These are phyloP conservation scores for Phyllotis vaccarum DNA, from an alignment of 2,797 vertebrate species.

Conservation along the genomic window DNA sequence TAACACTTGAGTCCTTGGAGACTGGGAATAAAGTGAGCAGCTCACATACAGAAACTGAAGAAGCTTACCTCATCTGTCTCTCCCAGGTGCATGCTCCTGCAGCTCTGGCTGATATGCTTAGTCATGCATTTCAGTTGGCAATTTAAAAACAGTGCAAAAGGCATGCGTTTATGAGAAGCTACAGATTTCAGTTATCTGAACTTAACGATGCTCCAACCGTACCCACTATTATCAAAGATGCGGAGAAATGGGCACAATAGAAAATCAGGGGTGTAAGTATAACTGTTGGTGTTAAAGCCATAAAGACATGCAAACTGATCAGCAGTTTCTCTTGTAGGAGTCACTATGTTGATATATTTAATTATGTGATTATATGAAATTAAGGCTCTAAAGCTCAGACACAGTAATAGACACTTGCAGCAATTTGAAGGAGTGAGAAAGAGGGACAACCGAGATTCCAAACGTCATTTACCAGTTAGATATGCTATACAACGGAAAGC, in stretches of 20 bases:
- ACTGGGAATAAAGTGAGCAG: conserved; percentile 62
- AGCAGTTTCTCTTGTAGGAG: conserved; percentile 48
- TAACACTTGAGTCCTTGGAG: conserved; percentile 54
- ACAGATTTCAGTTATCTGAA: conserved; percentile 58
- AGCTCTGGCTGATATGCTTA: conserved; percentile 49
- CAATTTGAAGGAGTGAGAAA: conserved; percentile 64
- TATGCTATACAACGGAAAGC: conserved; percentile 65
- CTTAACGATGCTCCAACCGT: conserved; percentile 31
- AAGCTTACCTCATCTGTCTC: conserved; percentile 50
- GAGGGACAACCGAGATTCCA: conserved; percentile 29
- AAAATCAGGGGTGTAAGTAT: conserved; percentile 47
- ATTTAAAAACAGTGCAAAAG: conserved; percentile 61
- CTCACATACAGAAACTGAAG: conserved; percentile 30
- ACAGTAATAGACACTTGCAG: neutral
- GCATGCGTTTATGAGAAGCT: conserved; percentile 69
- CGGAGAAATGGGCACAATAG: conserved; percentile 60
- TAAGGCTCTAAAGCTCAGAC: conserved; percentile 64
- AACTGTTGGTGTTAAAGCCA: conserved; percentile 61
- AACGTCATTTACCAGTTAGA: conserved; percentile 52
- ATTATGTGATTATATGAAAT: conserved; percentile 42
- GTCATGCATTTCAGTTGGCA: conserved; percentile 68
- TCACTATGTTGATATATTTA: conserved; percentile 39
- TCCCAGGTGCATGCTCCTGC: conserved; percentile 56
- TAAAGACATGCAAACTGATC: conserved; percentile 70
- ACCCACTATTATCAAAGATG: conserved; percentile 54